Percentiles rank a stretch among this genome's conserved stretches.
phyloP scores from a whole-genome alignment of 2,888 invertebrate species.

The Stegana nigrithorax region DNA sequence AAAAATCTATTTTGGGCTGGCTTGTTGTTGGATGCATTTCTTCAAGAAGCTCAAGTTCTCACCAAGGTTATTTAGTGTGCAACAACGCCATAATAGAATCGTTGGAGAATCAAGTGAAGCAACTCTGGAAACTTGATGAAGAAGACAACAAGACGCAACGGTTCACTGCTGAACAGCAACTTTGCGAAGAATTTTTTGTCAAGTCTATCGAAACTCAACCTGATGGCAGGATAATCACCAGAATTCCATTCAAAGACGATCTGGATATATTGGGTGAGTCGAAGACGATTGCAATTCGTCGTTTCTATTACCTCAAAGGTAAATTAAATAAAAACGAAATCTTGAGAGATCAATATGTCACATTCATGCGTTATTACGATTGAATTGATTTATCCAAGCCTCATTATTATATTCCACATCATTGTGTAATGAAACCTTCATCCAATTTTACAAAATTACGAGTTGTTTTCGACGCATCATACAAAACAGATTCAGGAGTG shows the following conservation, averaged over 20 bases:
- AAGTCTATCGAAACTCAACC: background rate
- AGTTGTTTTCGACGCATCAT: no score
- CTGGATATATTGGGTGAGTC: constrained; percentile 8
- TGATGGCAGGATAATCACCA: background rate
- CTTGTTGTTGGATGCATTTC: constrained; percentile 20
- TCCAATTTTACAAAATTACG: no score
- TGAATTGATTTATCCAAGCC: background rate
- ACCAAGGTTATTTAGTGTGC: background rate
- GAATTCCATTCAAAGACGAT: background rate
- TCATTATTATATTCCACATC: background rate
- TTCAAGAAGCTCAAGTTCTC: background rate
- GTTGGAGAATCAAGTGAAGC: background rate
- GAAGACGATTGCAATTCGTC: background rate
- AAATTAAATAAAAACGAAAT: constrained; percentile 2
- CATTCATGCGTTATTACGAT: background rate
- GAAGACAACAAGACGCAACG: background rate
- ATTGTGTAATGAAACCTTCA: no score
- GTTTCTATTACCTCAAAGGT: constrained; percentile 10
- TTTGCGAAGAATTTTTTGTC: background rate
- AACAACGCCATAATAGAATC: background rate
- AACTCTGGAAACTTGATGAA: background rate
- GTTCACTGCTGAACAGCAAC: background rate
- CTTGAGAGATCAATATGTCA: background rate
- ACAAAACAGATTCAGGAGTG: no score
- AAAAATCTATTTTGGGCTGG: constrained; percentile 26